Percentiles rank a stretch among this genome's conserved stretches.
phyloP scores from a whole-genome alignment of 2,797 vertebrate genomes.

The Melanotaenia pygmaea region DNA sequence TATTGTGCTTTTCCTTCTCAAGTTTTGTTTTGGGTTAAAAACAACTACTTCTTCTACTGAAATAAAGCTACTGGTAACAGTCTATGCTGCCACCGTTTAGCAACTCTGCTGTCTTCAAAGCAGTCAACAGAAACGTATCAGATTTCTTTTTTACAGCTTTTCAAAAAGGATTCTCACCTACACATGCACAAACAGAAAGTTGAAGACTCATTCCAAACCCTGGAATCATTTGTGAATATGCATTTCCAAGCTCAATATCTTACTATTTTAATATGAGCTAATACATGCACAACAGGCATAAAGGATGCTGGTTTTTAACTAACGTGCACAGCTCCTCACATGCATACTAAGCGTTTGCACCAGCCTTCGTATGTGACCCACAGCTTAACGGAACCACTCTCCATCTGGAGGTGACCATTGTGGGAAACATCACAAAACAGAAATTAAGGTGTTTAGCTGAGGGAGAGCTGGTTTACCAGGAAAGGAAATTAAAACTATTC shows the following conservation, averaged over 20 bases:
- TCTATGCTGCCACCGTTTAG: neutral
- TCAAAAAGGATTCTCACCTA: neutral
- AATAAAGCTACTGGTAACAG: neutral
- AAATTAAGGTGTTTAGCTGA: neutral
- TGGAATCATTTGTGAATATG: neutral
- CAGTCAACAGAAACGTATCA: neutral
- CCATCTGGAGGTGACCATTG: conserved; percentile 19
- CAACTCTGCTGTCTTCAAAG: neutral
- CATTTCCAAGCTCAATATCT: neutral
- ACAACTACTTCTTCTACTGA: neutral
- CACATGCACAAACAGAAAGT: neutral
- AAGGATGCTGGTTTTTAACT: conserved; percentile 4
- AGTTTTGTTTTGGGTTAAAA: neutral
- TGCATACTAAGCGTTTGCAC: neutral
- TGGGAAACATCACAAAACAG: conserved; percentile 23
- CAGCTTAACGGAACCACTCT: conserved; percentile 14
- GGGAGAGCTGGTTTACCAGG: neutral
- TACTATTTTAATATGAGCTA: neutral
- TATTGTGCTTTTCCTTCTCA: neutral
- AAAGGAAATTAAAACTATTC: conserved; percentile 42
- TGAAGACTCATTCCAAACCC: neutral
- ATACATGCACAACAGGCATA: neutral
- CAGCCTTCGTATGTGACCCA: conserved; percentile 30
- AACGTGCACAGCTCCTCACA: conserved; percentile 3
- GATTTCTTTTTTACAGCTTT: neutral